These are phyloP conservation scores for Drosophila chauvacae DNA, from an alignment of 1,140 invertebrate genomes.

Conservation along the genomic window DNA sequence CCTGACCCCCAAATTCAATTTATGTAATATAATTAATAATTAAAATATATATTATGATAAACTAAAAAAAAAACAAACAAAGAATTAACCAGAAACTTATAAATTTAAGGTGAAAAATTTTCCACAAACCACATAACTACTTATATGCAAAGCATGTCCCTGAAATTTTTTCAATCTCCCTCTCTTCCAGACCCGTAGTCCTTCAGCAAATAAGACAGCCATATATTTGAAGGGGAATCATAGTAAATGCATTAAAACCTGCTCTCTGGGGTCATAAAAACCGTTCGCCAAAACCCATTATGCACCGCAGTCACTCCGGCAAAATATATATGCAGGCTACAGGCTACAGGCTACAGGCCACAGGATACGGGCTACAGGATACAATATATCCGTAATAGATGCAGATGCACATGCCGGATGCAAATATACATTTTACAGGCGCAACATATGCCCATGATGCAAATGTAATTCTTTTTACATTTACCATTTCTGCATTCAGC, in stretches of 20 bases:
- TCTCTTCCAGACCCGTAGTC: no score
- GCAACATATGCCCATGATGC: constrained; percentile 21
- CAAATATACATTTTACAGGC: constrained; percentile 1
- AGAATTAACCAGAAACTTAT: background rate
- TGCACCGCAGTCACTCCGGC: constrained; percentile 4
- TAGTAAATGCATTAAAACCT: constrained; percentile 5
- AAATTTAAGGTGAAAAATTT: background rate
- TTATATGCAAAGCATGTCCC: background rate
- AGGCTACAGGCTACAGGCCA: background rate
- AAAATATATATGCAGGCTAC: background rate
- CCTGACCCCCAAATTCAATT: no score
- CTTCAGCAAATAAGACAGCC: constrained; percentile 3
- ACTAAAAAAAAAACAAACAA: background rate
- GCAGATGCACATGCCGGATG: constrained; percentile 4
- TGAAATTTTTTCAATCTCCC: background rate
- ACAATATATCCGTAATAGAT: constrained; percentile 10
- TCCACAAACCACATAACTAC: background rate
- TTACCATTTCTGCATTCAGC: constrained; percentile 1
- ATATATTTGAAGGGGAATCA: background rate
- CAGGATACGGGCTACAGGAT: constrained; percentile 1
- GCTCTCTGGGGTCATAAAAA: constrained; percentile 7
- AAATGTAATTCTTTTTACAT: constrained; percentile 29
- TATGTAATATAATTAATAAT: background rate
- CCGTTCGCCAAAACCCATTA: constrained; percentile 9
- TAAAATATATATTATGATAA: background rate